A percentile compares a stretch with the other conserved stretches of the same genome.
These are phyloP conservation scores for Atherinosoma microstoma DNA, from an alignment of 2,797 vertebrate species.

Conservation along the genomic window DNA sequence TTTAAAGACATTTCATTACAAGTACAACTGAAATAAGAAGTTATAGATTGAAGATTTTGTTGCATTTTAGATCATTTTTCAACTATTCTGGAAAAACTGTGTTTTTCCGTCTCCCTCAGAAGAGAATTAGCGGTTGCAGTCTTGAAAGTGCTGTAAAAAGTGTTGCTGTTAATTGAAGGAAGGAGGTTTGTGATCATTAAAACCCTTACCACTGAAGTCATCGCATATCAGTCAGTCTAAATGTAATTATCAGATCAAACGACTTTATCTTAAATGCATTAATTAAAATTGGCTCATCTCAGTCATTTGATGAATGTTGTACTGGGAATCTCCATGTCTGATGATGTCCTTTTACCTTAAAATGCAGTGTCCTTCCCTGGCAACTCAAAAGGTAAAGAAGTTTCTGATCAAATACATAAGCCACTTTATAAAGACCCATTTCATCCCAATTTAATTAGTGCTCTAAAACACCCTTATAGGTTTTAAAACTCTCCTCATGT, in stretches of 20 bases:
- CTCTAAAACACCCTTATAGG: conserved; percentile 34
- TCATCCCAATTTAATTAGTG: conserved; percentile 28
- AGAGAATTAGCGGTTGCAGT: not conserved
- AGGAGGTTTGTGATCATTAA: conserved; percentile 2
- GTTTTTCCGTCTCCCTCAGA: not conserved
- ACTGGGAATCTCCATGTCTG: not conserved
- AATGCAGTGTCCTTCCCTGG: not conserved
- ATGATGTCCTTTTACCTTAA: conserved; percentile 13
- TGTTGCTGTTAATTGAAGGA: not conserved
- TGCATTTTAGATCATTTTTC: not conserved
- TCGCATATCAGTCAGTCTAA: not conserved
- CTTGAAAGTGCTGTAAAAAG: not conserved
- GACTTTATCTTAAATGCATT: conserved; percentile 15
- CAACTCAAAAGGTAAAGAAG: not conserved
- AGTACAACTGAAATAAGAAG: no score
- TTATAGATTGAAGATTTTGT: not conserved
- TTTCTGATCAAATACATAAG: conserved; percentile 15
- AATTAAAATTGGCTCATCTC: conserved; percentile 16
- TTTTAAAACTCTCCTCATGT: conserved; percentile 35
- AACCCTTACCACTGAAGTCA: conserved; percentile 1
- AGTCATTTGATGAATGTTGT: not conserved
- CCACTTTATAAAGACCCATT: conserved; percentile 32
- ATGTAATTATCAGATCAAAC: conserved; percentile 4
- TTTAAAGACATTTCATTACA: no score
- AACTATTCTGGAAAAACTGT: not conserved